Evolutionary conservation across 2,888 invertebrate genomes (phyloP), one percentile per base, ranked within the genome.

Genomic region (Papilio demoleus): DNA sequence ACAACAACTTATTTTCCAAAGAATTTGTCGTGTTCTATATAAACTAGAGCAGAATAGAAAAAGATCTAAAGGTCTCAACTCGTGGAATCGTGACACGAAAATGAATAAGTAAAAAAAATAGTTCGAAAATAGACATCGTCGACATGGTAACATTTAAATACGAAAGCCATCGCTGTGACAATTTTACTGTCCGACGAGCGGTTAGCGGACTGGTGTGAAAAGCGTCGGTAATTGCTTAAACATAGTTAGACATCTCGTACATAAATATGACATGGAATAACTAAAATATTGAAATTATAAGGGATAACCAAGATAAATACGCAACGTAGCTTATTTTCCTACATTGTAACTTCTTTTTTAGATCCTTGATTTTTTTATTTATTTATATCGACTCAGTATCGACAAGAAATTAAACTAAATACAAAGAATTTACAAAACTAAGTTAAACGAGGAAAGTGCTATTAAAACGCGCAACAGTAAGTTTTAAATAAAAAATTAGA

Each of bases 181-280:
- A 86, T 84, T 88, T 84, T 76, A 79, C 79, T 74, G 75, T 70
- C 76, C 76, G 81, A 85, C 79, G 82, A 72, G 72, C 88, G 73
- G 79, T 92, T 92, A 92, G 87, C 87, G 74, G 75, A 77, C 74
- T 84, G 77, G 90, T 89, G 92, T 92, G 87, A 92, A 92, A 90
- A 92, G 90, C 87, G 76, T 77, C 71, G 80, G 83, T 88, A 87
- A 90, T 91, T 87, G 86, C 84, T 82, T 76, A 71, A 76, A 78
- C 75, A 78, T 68, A 76, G 81, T 82, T 80, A n/a, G 83, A 86
- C 79, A 85, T 65, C 70, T 42, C 47, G 67, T 56, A 31, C n/a
- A 64, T 58, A 45, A 59, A 60, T 47, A 65, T n/a, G n/a, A 40
- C 34, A 40, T 53, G 27, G 1, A 40, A 50, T 19, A 61, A 9